Evolutionary conservation across 2,113 vertebrate species (phyloP), one percentile per base, ranked within the genome.

Genomic region (Sapayoa aenigma): DNA sequence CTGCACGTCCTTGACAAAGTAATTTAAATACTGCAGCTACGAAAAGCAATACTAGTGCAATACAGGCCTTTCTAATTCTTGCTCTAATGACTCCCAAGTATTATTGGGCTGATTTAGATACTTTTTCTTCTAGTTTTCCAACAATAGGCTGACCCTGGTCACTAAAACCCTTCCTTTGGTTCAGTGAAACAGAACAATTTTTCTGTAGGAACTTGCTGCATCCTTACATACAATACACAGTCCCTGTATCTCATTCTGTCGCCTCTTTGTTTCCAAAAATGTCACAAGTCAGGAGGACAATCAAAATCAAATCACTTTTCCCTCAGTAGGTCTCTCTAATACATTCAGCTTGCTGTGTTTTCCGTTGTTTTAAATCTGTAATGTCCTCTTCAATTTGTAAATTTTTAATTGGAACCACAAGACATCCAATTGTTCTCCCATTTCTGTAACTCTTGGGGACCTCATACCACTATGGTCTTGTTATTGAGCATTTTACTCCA

Each of bases 361-460:
- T 93, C 56, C 67, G 63, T 88, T 82, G 92, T 86, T 94, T 92
- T 86, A 93, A 79, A 95, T 77, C 79, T 62, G 63, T 65, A 90
- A 90, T 44, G 39, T 67, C 87, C 78, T 85, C 84, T 93, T 95
- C 84, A 95, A 39, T 96, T 80, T 93, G 37, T 94, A 95, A 87
- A 84, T 87, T 94, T 95, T 95, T 96, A 96, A 96, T 90, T 92
- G 85, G 92, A 93, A 96, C 82, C 42, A 46, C 77, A 91, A 89
- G 96, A 90, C 46, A 86, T 77, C 82, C 71, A 92, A 87, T 83
- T 90, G 81, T 91, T 95, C 77, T 81, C 87, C 50, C 74, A 94
- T 92, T 91, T 96, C 62, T 35, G 33, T 77, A 83, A 83, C 78
- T 91, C 88, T 41, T 76, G 90, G 87, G 94, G 67, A 83, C 53